Base-by-base conservation (phyloP, 2,888 invertebrate species). In the Leptopterna dolabrata region DNA sequence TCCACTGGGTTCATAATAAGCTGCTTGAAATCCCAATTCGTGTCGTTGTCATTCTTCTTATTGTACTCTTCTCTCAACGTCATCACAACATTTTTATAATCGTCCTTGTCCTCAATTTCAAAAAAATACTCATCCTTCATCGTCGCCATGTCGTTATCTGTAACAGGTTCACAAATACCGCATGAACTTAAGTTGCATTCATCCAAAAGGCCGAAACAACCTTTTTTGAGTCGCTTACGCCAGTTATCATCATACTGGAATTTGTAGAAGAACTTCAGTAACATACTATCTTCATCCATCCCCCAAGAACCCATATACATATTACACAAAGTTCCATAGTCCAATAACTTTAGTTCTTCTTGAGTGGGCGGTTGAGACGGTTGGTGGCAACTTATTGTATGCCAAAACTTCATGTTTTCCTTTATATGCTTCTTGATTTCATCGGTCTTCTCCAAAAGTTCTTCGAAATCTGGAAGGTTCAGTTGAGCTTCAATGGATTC, bases 191-290 rank as follows among this genome's bases (percentile, higher is more conserved):
- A 45, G 16, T 30, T 73, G 19, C 85, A 85, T 30, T 85, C 85
- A 43, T 85, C 85, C 27, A 85, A 36, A 29, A 85, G 4, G 19
- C 41, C 45, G 76, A 73, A 85, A 30, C 85, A 85, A 11, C 85
- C 85, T 27, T 41, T 85, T n/a, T 76, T 85, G 71, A 85, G n/a
- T 24, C 73, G 19, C 7, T 85, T 19, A 11, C 73, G 36, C 71
- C 71, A 85, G 11, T 45, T 9, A 47, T 85, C 85, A 27, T 85
- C 85, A 19, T 73, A 85, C 27, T 85, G 85, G 29, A 85, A 85
- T 45, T 85, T 85, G 73, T 85, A 85, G 76, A 85, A 85, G 16
- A 85, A 85, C 30, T 85, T n/a, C n/a, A 85, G 30, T 76, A 85
- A n/a, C 76, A 73, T 47, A 27, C 47, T 85, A 47, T 85, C 85